phyloP scores from a whole-genome alignment of 2,888 invertebrate species.

The Oeneis ivallda region DNA sequence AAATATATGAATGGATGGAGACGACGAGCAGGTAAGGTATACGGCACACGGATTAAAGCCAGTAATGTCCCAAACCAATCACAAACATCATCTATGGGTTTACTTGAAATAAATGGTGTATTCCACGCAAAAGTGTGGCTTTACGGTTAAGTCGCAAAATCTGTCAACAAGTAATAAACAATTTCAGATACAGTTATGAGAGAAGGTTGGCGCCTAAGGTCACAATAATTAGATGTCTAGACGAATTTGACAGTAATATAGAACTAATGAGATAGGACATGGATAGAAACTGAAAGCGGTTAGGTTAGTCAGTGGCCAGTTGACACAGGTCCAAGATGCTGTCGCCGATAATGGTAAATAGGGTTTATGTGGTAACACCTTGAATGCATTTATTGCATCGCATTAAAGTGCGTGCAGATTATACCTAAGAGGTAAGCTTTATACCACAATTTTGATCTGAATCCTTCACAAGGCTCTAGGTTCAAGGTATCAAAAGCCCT shows the following conservation, averaged over 20 bases:
- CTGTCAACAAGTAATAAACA: slow-evolving; percentile 1
- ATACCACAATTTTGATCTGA: not conserved
- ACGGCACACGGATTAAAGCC: too few relatives aligned
- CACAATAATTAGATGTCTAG: slow-evolving; percentile 17
- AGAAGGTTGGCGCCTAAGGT: slow-evolving; percentile 11
- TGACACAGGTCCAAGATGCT: slow-evolving; percentile 77
- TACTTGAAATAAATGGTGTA: not conserved
- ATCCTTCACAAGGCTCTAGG: not conserved
- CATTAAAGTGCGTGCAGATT: slow-evolving; percentile 31
- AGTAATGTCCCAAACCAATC: not conserved
- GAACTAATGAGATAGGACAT: slow-evolving; percentile 21
- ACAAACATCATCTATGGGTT: not conserved
- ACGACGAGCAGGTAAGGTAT: too few relatives aligned
- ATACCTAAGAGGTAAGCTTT: not conserved
- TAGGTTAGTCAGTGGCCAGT: slow-evolving; percentile 62
- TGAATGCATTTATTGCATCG: slow-evolving; percentile 47
- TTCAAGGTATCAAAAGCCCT: too few relatives aligned
- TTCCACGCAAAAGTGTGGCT: not conserved
- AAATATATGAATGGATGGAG: too few relatives aligned
- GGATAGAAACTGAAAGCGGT: slow-evolving; percentile 65
- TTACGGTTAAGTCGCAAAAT: not conserved
- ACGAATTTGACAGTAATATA: slow-evolving; percentile 23
- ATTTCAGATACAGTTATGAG: not conserved
- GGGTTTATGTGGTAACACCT: slow-evolving; percentile 59
- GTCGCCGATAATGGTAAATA: slow-evolving; percentile 74